Percentiles rank a stretch among this genome's conserved stretches.
phyloP scores from a whole-genome alignment of 2,888 invertebrate genomes.

The Microplitis manilae region DNA sequence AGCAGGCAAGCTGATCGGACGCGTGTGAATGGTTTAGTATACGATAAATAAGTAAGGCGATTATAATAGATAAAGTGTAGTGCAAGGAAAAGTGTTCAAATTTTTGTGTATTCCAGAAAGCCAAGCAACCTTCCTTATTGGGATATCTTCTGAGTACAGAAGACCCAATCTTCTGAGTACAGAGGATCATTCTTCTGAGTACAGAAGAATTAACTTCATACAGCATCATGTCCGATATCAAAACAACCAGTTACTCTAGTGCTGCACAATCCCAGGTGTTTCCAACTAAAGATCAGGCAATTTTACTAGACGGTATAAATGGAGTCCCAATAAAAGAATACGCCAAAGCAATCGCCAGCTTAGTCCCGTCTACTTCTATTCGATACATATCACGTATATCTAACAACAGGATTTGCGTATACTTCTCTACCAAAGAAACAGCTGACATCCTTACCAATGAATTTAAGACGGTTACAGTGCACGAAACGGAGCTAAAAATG shows the following conservation, averaged over 20 bases:
- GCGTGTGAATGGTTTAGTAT: neutral
- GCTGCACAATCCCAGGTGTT: conserved; percentile 18
- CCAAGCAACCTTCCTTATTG: no score
- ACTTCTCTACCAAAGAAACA: neutral
- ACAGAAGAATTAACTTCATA: neutral
- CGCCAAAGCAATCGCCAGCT: conserved; percentile 10
- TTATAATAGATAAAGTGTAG: neutral
- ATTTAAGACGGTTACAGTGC: neutral
- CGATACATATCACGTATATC: conserved; percentile 32
- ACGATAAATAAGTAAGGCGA: neutral
- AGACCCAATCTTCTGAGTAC: neutral
- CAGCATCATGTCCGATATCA: neutral
- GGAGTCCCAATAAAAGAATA: conserved; percentile 35
- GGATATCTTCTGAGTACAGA: no score
- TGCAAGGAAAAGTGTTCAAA: neutral
- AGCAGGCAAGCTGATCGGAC: neutral
- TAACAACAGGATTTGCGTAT: conserved; percentile 33
- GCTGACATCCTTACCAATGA: neutral
- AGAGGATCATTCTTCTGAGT: no score
- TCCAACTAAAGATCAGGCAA: conserved; percentile 36
- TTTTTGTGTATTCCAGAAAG: no score
- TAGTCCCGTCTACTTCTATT: conserved; percentile 22
- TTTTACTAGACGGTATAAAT: conserved; percentile 24
- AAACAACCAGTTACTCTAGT: neutral
- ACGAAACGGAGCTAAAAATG: conserved; percentile 22